Evolutionary conservation across 2,888 invertebrate species (phyloP), one percentile per base, ranked within the genome.

Genomic region (Diarsia rubi): DNA sequence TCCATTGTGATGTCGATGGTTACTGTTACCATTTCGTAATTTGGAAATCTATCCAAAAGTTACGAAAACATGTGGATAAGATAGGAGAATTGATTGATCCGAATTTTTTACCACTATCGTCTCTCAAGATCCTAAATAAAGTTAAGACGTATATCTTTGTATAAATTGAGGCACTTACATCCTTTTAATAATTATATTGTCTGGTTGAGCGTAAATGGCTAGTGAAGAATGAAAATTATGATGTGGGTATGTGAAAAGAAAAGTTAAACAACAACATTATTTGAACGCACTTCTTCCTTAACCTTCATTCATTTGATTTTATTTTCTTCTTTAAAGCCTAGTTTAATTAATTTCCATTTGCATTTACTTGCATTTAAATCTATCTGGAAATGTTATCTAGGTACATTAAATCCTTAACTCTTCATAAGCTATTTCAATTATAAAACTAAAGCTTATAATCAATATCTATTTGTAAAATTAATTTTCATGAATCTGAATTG

Each of bases 311-410:
- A 14, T 57, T 78, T 59, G 57, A 49, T 63, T 37, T 24, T 9
- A 11, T 52, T 52, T 47, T 75, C 27, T 73, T 21, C 16, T 21
- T 14, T 73, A 45, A 0, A n/a, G 21, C 27, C 16, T 44, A 9
- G 16, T 64, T n/a, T 37, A 21, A 24, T 31, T 31, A 24, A 9
- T 45, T 69, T 68, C 37, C 9, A 31, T 49, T 45, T 24, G 85
- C 82, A 75, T 81, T 84, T 81, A 24, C 19, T 81, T 60, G 67
- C 81, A 81, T 84, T 84, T 84, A 63, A 44, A 62, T 49, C n/a
- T 49, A n/a, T 47, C n/a, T 12, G 27, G 16, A 42, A 67, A 47
- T 69, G 3, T 19, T 24, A 12, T 37, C 12, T 42, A 24, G 24
- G 24, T 54, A 42, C 24, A 16, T 37, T n/a, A 31, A 27, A 59